Base-by-base conservation (phyloP, 2,113 vertebrate genomes). In the Gavia stellata region DNA sequence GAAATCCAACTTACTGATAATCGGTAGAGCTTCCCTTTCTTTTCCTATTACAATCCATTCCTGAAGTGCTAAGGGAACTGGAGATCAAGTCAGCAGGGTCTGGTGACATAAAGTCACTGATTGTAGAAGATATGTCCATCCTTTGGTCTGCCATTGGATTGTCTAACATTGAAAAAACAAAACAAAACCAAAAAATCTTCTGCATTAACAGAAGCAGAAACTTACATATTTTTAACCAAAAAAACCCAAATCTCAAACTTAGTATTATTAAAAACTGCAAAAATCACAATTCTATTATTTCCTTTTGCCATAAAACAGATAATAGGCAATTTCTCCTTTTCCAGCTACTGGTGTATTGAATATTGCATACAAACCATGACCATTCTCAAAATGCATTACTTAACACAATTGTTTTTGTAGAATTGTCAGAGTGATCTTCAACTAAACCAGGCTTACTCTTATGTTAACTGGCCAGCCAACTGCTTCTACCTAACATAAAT, bases 71-170 rank as follows among this genome's bases (percentile, higher is more conserved):
- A 91, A 99, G 98, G 88, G 99, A 99, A 97, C 99, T 98, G 95
- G 99, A 99, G 95, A 99, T 99, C 96, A 99, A 98, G 97, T 99
- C 99, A 33, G 99, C 99, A 94, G 99, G 98, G 71, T 99, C 98
- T 14, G 99, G 98, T 86, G 99, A 99, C 98, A 99, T 99, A 97
- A 99, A 99, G 98, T 99, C 99, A 92, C 98, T 99, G 98, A 99
- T 99, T 33, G 99, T 99, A 94, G 99, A 99, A 95, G 99, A 99
- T 98, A 99, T 99, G 98, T 99, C 99, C 99, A 99, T 99, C 97
- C 99, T 99, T 98, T 99, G 99, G 99, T 99, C 99, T 96, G 99
- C 99, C 99, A 99, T 99, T 98, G 99, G 99, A 98, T 98, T 97
- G 98, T 98, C 99, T 99, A 89, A 38, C 62, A 81, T 40, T 10